Evolutionary conservation across 2,888 invertebrate genomes (phyloP).

Genomic region (Macropis europaea): DNA sequence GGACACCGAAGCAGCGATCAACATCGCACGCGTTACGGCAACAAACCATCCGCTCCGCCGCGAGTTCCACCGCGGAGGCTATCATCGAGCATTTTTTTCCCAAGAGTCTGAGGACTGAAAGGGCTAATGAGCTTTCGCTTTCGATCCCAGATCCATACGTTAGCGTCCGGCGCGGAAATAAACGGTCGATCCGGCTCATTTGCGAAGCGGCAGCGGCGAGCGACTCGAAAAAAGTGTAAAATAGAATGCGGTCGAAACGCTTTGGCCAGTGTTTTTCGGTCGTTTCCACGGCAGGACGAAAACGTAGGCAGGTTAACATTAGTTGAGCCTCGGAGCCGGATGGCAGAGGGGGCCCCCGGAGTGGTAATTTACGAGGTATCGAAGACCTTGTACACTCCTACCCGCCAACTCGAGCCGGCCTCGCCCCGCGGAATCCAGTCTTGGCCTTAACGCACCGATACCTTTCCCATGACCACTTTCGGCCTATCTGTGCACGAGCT

Average conservation of each 20-base stretch:
- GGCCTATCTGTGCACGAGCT: slow-evolving; percentile 60
- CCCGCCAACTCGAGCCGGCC: slow-evolving; percentile 76
- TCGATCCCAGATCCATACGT: slow-evolving; percentile 49
- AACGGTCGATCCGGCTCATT: slow-evolving; percentile 41
- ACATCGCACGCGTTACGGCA: too few relatives aligned
- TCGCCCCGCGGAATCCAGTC: slow-evolving; percentile 76
- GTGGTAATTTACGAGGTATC: slow-evolving; percentile 79
- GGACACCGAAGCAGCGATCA: too few relatives aligned
- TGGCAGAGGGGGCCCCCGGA: slow-evolving; percentile 54
- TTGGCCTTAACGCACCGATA: slow-evolving; percentile 74
- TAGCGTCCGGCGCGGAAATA: slow-evolving; percentile 32
- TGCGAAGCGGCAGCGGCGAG: slow-evolving; percentile 31
- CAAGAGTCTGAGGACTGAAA: too few relatives aligned
- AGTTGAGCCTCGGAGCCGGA: slow-evolving; percentile 56
- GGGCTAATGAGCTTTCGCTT: slow-evolving; percentile 51
- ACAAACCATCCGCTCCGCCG: too few relatives aligned
- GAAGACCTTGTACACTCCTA: slow-evolving; percentile 79
- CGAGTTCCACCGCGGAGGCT: too few relatives aligned
- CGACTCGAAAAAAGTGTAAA: slow-evolving; percentile 41
- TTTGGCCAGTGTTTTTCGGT: slow-evolving; percentile 38
- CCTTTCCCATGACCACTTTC: slow-evolving; percentile 72
- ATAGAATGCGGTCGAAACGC: slow-evolving; percentile 44
- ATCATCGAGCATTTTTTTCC: too few relatives aligned
- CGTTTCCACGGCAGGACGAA: slow-evolving; percentile 69
- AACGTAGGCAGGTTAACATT: slow-evolving; percentile 69